A percentile compares a stretch with the other conserved stretches of the same genome.
Evolutionary conservation across 2,113 vertebrate species (phyloP).

Genomic region (Eulacestoma nigropectus): DNA sequence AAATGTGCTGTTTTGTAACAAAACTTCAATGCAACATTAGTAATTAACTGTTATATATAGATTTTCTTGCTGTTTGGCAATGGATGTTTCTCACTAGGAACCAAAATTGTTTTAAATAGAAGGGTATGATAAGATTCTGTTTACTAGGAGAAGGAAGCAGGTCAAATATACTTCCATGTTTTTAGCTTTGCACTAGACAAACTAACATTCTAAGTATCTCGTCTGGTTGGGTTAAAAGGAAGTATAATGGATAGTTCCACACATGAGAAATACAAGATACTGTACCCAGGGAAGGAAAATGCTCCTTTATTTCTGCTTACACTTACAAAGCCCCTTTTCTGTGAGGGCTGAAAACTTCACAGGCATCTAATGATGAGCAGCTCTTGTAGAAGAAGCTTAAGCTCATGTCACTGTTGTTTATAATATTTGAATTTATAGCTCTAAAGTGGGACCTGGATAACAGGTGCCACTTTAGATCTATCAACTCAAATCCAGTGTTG

Average conservation of each 20-base stretch:
- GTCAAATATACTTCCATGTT: neutral
- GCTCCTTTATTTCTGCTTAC: neutral
- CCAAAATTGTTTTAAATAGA: neutral
- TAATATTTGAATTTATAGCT: neutral
- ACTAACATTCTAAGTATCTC: neutral
- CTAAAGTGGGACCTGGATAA: neutral
- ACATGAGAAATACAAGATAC: neutral
- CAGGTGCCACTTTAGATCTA: too few species aligned
- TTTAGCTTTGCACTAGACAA: neutral
- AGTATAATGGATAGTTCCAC: neutral
- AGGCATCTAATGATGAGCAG: neutral
- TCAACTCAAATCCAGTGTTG: neutral
- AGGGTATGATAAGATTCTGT: neutral
- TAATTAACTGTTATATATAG: neutral
- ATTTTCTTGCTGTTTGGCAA: neutral
- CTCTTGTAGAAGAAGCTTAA: neutral
- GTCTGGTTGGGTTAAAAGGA: neutral
- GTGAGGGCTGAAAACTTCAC: neutral
- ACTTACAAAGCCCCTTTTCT: neutral
- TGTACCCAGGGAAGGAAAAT: neutral
- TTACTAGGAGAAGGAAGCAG: neutral
- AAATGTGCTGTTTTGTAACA: neutral
- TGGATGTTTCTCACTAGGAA: neutral
- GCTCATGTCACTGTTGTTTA: neutral
- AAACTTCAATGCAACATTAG: neutral